phyloP scores from a whole-genome alignment of 2,113 vertebrate genomes.

The Casuarius casuarius region DNA sequence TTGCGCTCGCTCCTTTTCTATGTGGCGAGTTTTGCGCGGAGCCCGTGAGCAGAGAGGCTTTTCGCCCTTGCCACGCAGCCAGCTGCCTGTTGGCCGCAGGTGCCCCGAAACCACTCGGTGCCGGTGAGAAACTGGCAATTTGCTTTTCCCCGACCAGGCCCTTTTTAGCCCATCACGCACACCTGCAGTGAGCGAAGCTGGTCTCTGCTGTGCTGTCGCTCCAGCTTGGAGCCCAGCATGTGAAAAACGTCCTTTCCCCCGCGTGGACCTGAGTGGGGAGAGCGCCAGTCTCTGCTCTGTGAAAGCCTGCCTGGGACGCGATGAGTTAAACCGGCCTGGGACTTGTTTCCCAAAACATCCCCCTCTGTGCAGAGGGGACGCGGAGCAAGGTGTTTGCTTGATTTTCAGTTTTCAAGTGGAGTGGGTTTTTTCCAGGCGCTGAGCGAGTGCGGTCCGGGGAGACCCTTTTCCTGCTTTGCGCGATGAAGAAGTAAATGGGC shows the following conservation, averaged over 20 bases:
- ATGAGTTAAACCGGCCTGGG: neutral
- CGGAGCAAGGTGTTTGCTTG: neutral
- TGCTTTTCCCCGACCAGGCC: too few relatives aligned
- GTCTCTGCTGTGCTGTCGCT: too few relatives aligned
- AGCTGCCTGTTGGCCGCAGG: neutral
- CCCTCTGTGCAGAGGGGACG: neutral
- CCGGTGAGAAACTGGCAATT: neutral
- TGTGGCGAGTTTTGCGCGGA: neutral
- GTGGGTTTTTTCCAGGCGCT: neutral
- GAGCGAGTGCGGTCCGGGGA: neutral
- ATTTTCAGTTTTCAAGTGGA: neutral
- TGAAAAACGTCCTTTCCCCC: too few relatives aligned
- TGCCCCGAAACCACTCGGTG: neutral
- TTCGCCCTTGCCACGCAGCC: too few relatives aligned
- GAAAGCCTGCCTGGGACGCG: neutral
- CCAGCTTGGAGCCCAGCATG: too few relatives aligned
- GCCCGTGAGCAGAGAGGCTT: neutral
- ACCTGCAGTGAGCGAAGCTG: too few relatives aligned
- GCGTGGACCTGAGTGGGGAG: too few relatives aligned
- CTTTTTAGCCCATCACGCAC: neutral
- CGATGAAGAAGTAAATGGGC: neutral
- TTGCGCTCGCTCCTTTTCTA: neutral
- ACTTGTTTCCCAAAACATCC: neutral
- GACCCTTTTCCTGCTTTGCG: neutral
- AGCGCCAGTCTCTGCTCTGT: too few relatives aligned